Base-by-base conservation (phyloP, 1,140 invertebrate genomes). In the Tetragonula clypearis region DNA sequence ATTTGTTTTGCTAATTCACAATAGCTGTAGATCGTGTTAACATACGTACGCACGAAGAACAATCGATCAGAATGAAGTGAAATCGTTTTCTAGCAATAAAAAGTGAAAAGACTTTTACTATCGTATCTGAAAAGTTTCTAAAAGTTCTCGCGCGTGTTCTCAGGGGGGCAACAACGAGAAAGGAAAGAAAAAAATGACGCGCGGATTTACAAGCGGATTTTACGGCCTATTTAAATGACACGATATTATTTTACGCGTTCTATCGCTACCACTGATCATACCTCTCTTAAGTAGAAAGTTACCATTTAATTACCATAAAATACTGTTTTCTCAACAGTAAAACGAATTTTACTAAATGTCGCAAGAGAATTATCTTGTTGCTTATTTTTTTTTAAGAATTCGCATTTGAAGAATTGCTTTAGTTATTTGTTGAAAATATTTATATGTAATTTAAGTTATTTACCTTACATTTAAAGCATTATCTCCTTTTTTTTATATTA, bases 91-190 rank as follows among this genome's bases (percentile, higher is more conserved):
- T 89, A 91, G 85, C 89, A 76, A 92, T 93, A 86, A 90, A 93
- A 93, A 93, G 92, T 91, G 86, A 88, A 92, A 88, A 92, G 81
- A 90, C 90, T 91, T 88, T 93, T 88, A 84, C 91, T 93, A 89
- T 91, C 86, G 81, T 72, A 56, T 78, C 87, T 30, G 79, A 86
- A 80, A 69, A 90, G 79, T 92, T 91, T 92, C 90, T 91, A 89
- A 88, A 91, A 86, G 73, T 72, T 79, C 58, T 86, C 69, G 68
- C 76, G 80, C 62, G 75, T 73, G 26, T 9, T 23, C 9, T 26
- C 19, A 35, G 35, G 26, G 35, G 26, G 6, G 11, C 21, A 53
- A 56, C 41, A 35, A 30, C n/a, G 30, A 69, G 26, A 19, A 56
- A 21, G 15, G 30, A 74, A 56, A 74, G 21, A 21, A 76, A 26